These are phyloP conservation scores for Hetaerina titia DNA, from an alignment of 2,888 invertebrate genomes.

Conservation along the genomic window DNA sequence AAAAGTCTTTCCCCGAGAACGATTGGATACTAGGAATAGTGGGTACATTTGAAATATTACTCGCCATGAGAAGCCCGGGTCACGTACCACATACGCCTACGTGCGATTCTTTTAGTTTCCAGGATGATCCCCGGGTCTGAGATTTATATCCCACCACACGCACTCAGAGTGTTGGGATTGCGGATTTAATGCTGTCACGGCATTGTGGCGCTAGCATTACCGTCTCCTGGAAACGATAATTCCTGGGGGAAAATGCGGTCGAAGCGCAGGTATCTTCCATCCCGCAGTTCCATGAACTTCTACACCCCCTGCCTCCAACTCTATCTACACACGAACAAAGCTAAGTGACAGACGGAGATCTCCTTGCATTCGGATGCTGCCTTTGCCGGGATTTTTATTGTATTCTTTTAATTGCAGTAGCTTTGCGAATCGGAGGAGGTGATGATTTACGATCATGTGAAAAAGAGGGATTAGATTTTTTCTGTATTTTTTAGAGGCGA, in stretches of 20 bases:
- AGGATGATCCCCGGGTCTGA: background rate
- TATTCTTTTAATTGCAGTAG: no score
- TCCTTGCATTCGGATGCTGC: no score
- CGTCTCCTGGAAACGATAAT: slow-evolving; percentile 3
- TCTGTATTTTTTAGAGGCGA: no score
- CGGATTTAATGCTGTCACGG: background rate
- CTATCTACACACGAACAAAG: no score
- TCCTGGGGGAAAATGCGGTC: background rate
- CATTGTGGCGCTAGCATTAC: background rate
- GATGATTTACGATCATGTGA: no score
- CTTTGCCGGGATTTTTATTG: no score
- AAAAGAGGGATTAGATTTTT: no score
- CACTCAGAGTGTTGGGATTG: background rate
- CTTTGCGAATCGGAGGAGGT: no score
- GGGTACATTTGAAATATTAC: background rate
- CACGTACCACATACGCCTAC: background rate
- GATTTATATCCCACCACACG: background rate
- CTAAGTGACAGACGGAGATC: no score
- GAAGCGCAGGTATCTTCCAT: background rate
- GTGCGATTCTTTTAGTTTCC: background rate
- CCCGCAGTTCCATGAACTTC: no score
- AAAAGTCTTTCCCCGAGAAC: background rate
- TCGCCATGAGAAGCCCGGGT: background rate
- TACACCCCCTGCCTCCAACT: no score
- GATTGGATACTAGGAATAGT: background rate